A percentile compares a stretch with the other conserved stretches of the same genome.
These are phyloP conservation scores for Pollenia angustigena DNA, from an alignment of 2,888 invertebrate species.

Conservation along the genomic window DNA sequence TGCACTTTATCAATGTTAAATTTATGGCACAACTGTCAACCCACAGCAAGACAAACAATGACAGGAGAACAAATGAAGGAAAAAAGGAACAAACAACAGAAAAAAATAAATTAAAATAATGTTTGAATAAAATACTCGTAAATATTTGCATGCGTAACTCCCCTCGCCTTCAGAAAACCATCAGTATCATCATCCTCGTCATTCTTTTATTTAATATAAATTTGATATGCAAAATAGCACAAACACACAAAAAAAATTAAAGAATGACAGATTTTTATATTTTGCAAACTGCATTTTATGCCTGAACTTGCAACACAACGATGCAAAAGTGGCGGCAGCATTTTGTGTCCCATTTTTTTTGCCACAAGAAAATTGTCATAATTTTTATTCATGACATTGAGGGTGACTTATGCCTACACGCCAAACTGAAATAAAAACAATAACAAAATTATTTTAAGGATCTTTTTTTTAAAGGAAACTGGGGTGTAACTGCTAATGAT, in stretches of 20 bases:
- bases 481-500: slow-evolving; percentile 74
- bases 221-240: slow-evolving; percentile 53
- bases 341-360: slow-evolving; percentile 24
- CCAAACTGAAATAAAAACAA: not conserved
- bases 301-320: not conserved
- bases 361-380: slow-evolving; percentile 2
- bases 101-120: slow-evolving; percentile 13
- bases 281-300: slow-evolving; percentile 34
- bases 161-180: slow-evolving; percentile 14
- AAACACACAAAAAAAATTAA: not conserved
- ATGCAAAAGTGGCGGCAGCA: not conserved
- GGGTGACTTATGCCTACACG: slow-evolving; percentile 44
- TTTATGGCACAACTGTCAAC: slow-evolving; percentile 60
- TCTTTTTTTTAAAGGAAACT: slow-evolving; percentile 4
- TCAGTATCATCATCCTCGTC: slow-evolving; percentile 5
- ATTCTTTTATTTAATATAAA: slow-evolving; percentile 33
- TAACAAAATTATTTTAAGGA: not conserved
- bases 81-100: slow-evolving; percentile 25
- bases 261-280: slow-evolving; percentile 17
- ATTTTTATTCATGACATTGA: slow-evolving; percentile 6
- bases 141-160: slow-evolving; percentile 58
- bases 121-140: slow-evolving; percentile 54
- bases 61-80: not conserved
- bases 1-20: slow-evolving; percentile 52
- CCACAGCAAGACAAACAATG: slow-evolving; percentile 37